Percentiles rank a stretch among this genome's conserved stretches.
Conservation (phyloP, 2,113 vertebrate genomes). For the Scomber scombrus region DNA sequence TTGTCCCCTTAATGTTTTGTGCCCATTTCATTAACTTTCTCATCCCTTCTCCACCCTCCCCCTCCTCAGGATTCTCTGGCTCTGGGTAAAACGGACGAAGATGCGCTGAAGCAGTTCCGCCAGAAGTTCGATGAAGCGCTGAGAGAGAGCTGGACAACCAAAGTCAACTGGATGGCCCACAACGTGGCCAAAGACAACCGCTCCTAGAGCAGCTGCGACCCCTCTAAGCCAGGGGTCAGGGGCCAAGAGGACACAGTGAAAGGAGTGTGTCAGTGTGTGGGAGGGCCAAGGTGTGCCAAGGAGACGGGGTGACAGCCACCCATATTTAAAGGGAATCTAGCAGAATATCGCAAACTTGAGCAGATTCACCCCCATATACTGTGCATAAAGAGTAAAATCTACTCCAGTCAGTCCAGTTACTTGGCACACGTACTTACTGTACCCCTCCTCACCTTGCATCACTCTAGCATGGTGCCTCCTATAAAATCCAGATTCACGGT, state of each 20-base stretch:
- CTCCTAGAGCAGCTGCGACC: constrained; percentile 83
- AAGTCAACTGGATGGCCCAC: constrained; percentile 99
- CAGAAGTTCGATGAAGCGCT: constrained; percentile 99
- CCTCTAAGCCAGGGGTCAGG: constrained; percentile 3
- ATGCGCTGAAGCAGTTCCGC: constrained; percentile 97
- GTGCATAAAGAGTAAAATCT: constrained; percentile 15
- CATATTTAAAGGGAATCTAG: constrained; percentile 71
- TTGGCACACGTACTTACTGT: constrained; percentile 16
- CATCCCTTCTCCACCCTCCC: background rate
- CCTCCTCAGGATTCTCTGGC: constrained; percentile 91
- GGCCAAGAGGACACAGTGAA: constrained; percentile 56
- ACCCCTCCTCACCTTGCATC: constrained; percentile 39
- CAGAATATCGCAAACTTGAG: constrained; percentile 35
- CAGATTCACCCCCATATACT: constrained; percentile 22
- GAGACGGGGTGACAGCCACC: constrained; percentile 27
- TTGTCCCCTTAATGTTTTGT: background rate
- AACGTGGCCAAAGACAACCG: constrained; percentile 98
- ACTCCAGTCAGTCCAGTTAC: background rate
- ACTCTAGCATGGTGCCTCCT: constrained; percentile 16
- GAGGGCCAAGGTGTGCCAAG: constrained; percentile 34
- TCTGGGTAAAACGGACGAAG: constrained; percentile 96
- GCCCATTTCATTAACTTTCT: background rate
- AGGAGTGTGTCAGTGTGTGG: constrained; percentile 28
- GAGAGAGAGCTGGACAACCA: constrained; percentile 99
- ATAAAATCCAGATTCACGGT: constrained; percentile 29